Evolutionary conservation across 2,113 vertebrate species (phyloP).

Genomic region (Jaculus jaculus): DNA sequence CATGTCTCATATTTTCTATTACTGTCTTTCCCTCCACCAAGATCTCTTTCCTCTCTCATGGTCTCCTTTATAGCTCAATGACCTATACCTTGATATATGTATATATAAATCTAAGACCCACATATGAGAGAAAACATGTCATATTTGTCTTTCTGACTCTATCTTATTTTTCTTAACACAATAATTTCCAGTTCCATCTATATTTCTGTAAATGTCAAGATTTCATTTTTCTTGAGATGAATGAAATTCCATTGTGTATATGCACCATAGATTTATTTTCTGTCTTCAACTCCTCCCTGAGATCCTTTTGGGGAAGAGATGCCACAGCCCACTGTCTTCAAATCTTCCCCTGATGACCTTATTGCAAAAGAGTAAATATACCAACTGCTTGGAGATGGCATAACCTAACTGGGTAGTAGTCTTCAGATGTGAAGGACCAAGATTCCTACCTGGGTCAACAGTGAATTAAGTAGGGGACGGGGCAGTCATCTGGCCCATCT

Average conservation of each 20-base stretch:
- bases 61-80: background rate
- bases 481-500: background rate
- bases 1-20: no score
- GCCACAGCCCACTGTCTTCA: background rate
- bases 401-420: background rate
- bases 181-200: background rate
- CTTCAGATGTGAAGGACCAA: background rate
- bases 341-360: background rate
- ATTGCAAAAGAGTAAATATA: background rate
- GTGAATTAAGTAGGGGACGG: rapidly evolving
- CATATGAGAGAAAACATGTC: no score
- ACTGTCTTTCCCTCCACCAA: background rate
- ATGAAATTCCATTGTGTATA: background rate
- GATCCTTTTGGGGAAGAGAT: background rate
- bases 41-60: background rate
- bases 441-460: background rate
- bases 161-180: no score
- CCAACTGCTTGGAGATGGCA: background rate
- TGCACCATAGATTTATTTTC: background rate
- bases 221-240: background rate
- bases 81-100: background rate
- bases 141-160: no score
- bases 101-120: background rate
- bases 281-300: background rate
- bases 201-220: background rate